Conservation (phyloP, 2,797 vertebrate species). For the Odontamblyopus lacepedii region DNA sequence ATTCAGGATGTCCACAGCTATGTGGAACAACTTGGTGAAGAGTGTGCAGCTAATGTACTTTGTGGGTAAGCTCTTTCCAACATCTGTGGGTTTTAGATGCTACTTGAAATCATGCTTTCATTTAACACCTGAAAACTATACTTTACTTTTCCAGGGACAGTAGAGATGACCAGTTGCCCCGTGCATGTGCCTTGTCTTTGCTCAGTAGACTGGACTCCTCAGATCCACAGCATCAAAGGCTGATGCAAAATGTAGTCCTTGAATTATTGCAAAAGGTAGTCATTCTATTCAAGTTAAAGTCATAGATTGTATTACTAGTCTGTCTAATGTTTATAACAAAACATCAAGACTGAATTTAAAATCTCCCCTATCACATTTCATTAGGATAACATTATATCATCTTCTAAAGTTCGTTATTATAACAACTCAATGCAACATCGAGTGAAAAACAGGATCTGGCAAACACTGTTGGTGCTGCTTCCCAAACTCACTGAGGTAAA, state of each 20-base stretch:
- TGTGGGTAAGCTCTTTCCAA: slow-evolving; percentile 68
- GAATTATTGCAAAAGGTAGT: slow-evolving; percentile 87
- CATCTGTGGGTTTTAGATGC: background rate
- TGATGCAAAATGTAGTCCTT: slow-evolving; percentile 84
- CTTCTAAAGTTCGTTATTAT: slow-evolving; percentile 86
- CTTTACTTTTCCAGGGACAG: slow-evolving; percentile 76
- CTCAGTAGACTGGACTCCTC: slow-evolving; percentile 83
- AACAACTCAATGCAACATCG: slow-evolving; percentile 93
- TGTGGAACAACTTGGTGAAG: slow-evolving; percentile 84
- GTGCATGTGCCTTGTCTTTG: slow-evolving; percentile 86
- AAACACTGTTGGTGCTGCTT: slow-evolving; percentile 87
- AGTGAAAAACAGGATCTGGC: slow-evolving; percentile 91
- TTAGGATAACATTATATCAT: slow-evolving; percentile 85
- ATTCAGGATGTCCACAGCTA: slow-evolving; percentile 89
- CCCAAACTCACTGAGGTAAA: slow-evolving; percentile 86
- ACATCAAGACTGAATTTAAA: background rate
- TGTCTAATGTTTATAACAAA: background rate
- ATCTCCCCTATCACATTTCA: slow-evolving; percentile 5
- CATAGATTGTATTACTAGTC: background rate
- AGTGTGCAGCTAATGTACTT: slow-evolving; percentile 84
- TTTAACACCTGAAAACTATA: background rate
- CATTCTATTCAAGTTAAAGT: background rate
- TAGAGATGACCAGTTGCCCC: slow-evolving; percentile 88
- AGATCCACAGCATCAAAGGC: slow-evolving; percentile 73
- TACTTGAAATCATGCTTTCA: slow-evolving; percentile 46